Evolutionary conservation across 1,140 invertebrate species (phyloP).

Genomic region (Pemphigus obesinymphae): DNA sequence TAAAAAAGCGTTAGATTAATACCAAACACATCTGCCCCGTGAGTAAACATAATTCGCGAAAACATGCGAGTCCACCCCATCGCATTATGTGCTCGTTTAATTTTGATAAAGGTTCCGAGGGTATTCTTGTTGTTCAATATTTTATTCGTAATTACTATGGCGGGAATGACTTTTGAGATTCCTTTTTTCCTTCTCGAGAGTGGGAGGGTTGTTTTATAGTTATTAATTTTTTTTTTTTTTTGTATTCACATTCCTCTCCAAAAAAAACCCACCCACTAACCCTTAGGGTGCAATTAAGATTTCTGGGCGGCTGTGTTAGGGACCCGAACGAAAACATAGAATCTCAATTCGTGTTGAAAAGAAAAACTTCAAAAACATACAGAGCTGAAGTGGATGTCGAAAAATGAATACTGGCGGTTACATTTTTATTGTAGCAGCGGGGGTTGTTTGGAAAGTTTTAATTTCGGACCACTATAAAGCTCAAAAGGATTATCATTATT

Average conservation of each 20-base stretch:
- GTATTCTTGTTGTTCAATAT: constrained; percentile 34
- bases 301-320: background rate
- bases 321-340: background rate
- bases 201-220: constrained; percentile 11
- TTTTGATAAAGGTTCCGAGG: constrained; percentile 21
- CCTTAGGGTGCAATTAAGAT: constrained; percentile 31
- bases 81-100: constrained; percentile 18
- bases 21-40: constrained; percentile 26
- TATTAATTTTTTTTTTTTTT: constrained; percentile 35
- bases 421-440: constrained; percentile 8
- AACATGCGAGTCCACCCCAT: background rate
- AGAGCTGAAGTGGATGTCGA: constrained; percentile 19
- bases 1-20: background rate
- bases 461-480: constrained; percentile 1
- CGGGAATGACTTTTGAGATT: constrained; percentile 33
- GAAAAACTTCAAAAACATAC: constrained; percentile 20
- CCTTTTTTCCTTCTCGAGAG: background rate
- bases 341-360: constrained; percentile 14
- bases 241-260: constrained; percentile 27
- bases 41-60: constrained; percentile 27
- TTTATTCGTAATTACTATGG: constrained; percentile 39
- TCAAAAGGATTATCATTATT: constrained; percentile 24
- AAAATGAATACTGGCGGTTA: constrained; percentile 18
- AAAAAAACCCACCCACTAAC: background rate
- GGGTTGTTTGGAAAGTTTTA: constrained; percentile 28